Percentiles rank a stretch among this genome's conserved stretches.
Conservation (phyloP, 2,113 vertebrate species). For the Bos taurus region ARS-UCD2.0 NC_037329.1:82461501-82462000, state of each 20-base stretch:
- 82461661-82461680: not conserved
- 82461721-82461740: not conserved
- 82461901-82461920: not conserved
- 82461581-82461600: not conserved
- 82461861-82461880: not conserved
- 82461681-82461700: not conserved
- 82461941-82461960: not conserved
- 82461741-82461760: not conserved
- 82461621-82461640: not conserved
- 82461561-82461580: not conserved
- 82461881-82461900: not conserved
- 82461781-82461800: not conserved
- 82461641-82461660: not conserved
- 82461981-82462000: no score
- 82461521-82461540: not conserved
- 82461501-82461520: not conserved
- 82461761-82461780: not conserved
- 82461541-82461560: not conserved
- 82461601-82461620: not conserved
- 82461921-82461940: not conserved
- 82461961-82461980: not conserved
- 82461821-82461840: not conserved
- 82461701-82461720: not conserved
- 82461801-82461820: not conserved
- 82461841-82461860: not conserved